These are phyloP conservation scores for Podarcis muralis DNA, from an alignment of 2,113 vertebrate species.

Conservation along the genomic window DNA sequence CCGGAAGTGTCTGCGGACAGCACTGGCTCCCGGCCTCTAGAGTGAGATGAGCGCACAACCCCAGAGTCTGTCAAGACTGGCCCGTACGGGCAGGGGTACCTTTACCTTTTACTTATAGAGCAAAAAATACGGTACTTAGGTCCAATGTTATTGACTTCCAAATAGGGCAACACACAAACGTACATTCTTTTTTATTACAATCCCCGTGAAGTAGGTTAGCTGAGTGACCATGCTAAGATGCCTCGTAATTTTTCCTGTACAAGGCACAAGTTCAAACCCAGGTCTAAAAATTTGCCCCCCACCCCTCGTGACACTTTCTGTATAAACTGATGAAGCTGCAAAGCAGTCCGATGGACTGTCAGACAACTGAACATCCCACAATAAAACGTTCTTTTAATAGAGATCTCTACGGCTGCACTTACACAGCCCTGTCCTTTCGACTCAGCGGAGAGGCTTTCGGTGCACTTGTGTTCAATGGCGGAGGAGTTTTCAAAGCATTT, in stretches of 20 bases:
- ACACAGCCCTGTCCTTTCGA: constrained; percentile 51
- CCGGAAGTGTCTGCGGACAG: too few species aligned
- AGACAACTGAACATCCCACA: neutral
- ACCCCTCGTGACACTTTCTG: neutral
- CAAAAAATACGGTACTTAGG: too few species aligned
- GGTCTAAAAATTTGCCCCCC: neutral
- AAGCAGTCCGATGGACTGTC: neutral
- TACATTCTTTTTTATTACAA: neutral
- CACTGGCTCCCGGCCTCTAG: too few species aligned
- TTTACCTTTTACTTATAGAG: too few species aligned
- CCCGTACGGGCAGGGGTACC: too few species aligned
- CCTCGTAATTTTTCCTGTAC: neutral
- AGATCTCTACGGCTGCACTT: neutral
- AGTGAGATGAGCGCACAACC: too few species aligned
- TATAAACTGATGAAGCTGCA: neutral
- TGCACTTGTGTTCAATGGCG: constrained; percentile 1
- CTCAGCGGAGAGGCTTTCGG: constrained; percentile 21
- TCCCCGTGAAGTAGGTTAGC: too few species aligned
- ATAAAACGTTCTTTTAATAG: neutral
- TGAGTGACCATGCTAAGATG: neutral
- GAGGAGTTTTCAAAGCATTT: constrained; percentile 4
- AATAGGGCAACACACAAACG: neutral
- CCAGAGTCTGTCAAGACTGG: too few species aligned
- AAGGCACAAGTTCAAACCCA: neutral
- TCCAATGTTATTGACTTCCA: neutral